Conservation (phyloP, 2,797 vertebrate species). For the Antennarius maculatus region DNA sequence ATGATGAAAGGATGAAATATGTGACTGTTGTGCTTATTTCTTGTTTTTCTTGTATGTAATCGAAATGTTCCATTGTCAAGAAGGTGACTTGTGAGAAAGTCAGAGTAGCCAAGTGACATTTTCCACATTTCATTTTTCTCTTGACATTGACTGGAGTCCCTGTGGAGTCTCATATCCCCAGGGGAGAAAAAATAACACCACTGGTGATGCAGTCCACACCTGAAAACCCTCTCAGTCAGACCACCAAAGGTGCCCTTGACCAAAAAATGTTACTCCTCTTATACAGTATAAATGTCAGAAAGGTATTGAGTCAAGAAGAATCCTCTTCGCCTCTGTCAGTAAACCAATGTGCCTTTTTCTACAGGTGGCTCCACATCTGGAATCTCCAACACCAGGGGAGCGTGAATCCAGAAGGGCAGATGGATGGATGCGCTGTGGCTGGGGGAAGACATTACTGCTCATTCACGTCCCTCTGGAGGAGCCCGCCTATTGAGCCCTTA, state of each 20-base stretch:
- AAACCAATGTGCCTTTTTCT: conserved; percentile 43
- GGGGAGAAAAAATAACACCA: conserved; percentile 62
- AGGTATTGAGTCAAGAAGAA: conserved; percentile 1
- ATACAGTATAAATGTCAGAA: conserved; percentile 1
- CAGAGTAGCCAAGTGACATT: conserved; percentile 41
- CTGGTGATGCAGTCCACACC: conserved; percentile 37
- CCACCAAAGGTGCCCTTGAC: conserved; percentile 68
- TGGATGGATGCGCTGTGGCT: conserved; percentile 50
- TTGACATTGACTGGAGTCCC: conserved; percentile 63
- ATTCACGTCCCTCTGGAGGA: conserved; percentile 59
- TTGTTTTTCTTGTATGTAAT: too few relatives aligned
- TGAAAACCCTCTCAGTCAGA: conserved; percentile 49
- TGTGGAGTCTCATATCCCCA: conserved; percentile 49
- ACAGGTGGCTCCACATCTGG: conserved; percentile 76
- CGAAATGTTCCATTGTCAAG: too few relatives aligned
- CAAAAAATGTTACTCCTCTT: conserved; percentile 42
- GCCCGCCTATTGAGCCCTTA: conserved; percentile 64
- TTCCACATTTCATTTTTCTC: conserved; percentile 58
- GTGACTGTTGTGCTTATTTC: too few relatives aligned
- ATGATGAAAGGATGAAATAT: too few relatives aligned
- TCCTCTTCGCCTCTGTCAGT: conserved; percentile 45
- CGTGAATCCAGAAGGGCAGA: conserved; percentile 53
- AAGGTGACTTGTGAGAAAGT: too few relatives aligned
- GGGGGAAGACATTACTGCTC: conserved; percentile 72
- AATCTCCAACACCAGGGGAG: conserved; percentile 60